Base-by-base conservation (phyloP, 2,888 invertebrate species). In the Lucinisca nassula region DNA sequence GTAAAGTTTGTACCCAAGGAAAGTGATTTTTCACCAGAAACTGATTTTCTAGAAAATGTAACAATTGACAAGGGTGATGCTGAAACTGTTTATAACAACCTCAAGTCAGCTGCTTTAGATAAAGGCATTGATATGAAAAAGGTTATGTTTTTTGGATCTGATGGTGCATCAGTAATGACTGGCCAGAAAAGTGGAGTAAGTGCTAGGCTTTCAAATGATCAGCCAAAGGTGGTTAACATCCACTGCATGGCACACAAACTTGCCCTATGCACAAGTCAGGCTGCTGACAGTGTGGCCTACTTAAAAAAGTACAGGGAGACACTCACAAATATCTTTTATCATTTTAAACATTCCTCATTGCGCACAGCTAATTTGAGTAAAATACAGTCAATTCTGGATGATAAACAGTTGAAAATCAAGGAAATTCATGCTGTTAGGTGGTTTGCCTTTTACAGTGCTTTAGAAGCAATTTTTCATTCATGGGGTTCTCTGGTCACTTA, bases 241-340 rank as follows among this genome's bases (percentile, higher is more conserved):
- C 83, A 83, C 51, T 83, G 78, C 35, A 78, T 78, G 78, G 84
- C 79, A 24, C 84, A 84, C 37, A 12, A 45, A 21, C 49, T 84
- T 0, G 79, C 79, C 49, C 30, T 79, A 14, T 58, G 74, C 24
- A 38, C 79, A 30, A 74, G 75, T 27, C 14, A 79, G 73, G 84
- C 84, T 4, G 14, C 78, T 40, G 74, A 58, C 38, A 72, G 70
- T 35, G 70, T 83, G 37, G 17, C 72, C 14, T 77, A 55, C 32
- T 17, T 83, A 40, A n/a, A n/a, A n/a, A n/a, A n/a, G n/a, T n/a
- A n/a, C n/a, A 75, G n/a, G 32, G 78, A 77, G 17, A 51, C 51
- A 51, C 70, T 83, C 78, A 78, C 77, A 27, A 35, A 77, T 51
- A 30, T 45, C 1, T 67, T 37, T 37, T n/a, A 78, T 21, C 78